These are phyloP conservation scores for Eulemur macaco DNA, from an alignment of 2,113 vertebrate genomes.

Conservation along the genomic window DNA sequence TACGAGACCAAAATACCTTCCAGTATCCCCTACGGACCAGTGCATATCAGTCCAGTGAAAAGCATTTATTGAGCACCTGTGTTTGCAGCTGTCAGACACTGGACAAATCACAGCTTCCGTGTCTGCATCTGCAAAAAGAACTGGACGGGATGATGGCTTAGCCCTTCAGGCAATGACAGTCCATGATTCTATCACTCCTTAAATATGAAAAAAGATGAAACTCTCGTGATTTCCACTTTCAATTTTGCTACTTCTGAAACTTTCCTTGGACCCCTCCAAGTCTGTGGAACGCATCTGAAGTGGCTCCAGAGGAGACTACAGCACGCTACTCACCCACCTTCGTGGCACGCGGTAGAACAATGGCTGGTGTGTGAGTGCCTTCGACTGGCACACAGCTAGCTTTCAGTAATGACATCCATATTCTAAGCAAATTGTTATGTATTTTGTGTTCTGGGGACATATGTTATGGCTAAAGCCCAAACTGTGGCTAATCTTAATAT, in stretches of 20 bases:
- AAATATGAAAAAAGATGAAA: neutral
- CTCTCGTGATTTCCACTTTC: neutral
- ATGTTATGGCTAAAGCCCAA: conserved; percentile 76
- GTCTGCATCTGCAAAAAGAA: neutral
- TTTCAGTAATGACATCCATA: conserved; percentile 64
- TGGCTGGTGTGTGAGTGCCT: neutral
- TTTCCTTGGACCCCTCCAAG: neutral
- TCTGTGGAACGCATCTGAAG: neutral
- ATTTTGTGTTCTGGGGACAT: conserved; percentile 75
- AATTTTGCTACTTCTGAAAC: neutral
- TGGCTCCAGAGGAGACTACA: neutral
- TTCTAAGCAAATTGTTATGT: conserved; percentile 66
- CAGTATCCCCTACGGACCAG: accelerated
- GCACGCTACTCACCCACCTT: neutral
- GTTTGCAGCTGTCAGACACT: accelerated
- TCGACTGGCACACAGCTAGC: neutral
- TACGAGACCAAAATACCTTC: neutral
- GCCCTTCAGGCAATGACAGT: neutral
- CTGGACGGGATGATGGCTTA: accelerated
- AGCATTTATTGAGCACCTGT: neutral
- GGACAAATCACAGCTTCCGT: neutral
- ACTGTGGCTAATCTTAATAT: conserved; percentile 80
- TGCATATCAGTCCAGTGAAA: accelerated
- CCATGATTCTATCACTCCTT: neutral
- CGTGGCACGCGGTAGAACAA: neutral